Conservation (phyloP, 2,888 invertebrate genomes). For the Pogonocherus hispidulus region DNA sequence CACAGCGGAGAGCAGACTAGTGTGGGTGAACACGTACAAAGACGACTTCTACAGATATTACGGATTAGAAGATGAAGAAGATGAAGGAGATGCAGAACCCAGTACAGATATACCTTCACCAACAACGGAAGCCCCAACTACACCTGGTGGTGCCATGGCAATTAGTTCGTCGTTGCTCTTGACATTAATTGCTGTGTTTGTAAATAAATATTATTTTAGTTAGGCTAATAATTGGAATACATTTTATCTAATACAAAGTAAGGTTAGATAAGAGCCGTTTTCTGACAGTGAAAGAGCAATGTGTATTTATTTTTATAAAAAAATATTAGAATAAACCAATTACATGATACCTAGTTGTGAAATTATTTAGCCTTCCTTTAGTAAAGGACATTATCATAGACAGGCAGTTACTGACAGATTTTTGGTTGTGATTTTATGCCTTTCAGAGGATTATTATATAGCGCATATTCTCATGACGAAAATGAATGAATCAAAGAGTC, state of each 20-base stretch:
- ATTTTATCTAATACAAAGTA: neutral
- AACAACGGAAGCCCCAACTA: neutral
- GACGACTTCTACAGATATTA: conserved; percentile 27
- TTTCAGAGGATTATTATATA: no score
- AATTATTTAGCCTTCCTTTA: no score
- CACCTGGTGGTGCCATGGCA: neutral
- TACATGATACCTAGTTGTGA: no score
- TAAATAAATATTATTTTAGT: conserved; percentile 8
- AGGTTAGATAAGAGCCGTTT: neutral
- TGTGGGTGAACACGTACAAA: conserved; percentile 14
- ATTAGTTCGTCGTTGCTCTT: neutral
- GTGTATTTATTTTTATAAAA: neutral
- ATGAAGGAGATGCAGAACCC: neutral
- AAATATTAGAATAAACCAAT: neutral
- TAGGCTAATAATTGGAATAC: no score
- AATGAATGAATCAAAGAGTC: no score
- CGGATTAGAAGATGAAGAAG: neutral
- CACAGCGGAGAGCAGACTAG: neutral
- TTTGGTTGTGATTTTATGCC: no score
- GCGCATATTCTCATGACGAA: no score
- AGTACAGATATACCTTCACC: neutral
- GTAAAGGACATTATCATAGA: no score
- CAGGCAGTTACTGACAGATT: no score
- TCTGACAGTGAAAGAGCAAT: neutral
- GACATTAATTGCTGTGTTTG: neutral